These are phyloP conservation scores for Enteromius fasciolatus DNA, from an alignment of 2,797 vertebrate genomes.

Conservation along the genomic window DNA sequence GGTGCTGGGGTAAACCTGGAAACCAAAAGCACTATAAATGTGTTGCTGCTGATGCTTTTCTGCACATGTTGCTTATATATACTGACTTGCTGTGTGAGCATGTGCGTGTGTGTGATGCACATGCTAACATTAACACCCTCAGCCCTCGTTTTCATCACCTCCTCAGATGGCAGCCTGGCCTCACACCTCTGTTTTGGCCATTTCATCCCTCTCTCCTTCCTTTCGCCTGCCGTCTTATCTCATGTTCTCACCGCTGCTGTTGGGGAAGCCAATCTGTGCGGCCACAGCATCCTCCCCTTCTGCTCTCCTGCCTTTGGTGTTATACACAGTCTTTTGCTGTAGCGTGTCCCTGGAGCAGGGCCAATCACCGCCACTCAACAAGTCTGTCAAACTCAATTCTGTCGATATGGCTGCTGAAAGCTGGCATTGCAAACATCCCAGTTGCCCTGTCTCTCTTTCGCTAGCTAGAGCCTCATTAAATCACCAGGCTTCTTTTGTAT, in stretches of 20 bases:
- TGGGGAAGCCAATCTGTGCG: slow-evolving; percentile 58
- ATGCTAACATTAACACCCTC: slow-evolving; percentile 69
- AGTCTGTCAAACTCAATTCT: slow-evolving; percentile 79
- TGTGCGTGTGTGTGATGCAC: slow-evolving; percentile 53
- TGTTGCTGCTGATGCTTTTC: slow-evolving; percentile 5
- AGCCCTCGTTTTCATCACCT: slow-evolving; percentile 67
- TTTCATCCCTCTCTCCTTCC: slow-evolving; percentile 52
- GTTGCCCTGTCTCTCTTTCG: slow-evolving; percentile 22
- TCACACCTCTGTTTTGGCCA: slow-evolving; percentile 62
- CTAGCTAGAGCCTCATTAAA: slow-evolving; percentile 21
- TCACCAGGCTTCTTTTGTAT: slow-evolving; percentile 29
- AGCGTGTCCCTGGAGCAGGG: slow-evolving; percentile 56
- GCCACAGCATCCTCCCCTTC: slow-evolving; percentile 66
- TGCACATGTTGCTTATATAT: slow-evolving; percentile 36
- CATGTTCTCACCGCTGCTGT: slow-evolving; percentile 60
- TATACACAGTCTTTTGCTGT: slow-evolving; percentile 61
- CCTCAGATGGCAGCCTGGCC: slow-evolving; percentile 62
- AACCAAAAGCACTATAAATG: slow-evolving; percentile 26
- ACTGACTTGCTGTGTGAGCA: slow-evolving; percentile 49
- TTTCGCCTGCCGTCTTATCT: slow-evolving; percentile 53
- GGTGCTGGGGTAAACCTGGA: slow-evolving; percentile 14
- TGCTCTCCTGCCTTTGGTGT: slow-evolving; percentile 64
- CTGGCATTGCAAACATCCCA: slow-evolving; percentile 68
- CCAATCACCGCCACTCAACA: slow-evolving; percentile 71
- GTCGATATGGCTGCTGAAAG: slow-evolving; percentile 77